Conservation (phyloP, 2,113 vertebrate genomes). For the Urocitellus parryii region DNA sequence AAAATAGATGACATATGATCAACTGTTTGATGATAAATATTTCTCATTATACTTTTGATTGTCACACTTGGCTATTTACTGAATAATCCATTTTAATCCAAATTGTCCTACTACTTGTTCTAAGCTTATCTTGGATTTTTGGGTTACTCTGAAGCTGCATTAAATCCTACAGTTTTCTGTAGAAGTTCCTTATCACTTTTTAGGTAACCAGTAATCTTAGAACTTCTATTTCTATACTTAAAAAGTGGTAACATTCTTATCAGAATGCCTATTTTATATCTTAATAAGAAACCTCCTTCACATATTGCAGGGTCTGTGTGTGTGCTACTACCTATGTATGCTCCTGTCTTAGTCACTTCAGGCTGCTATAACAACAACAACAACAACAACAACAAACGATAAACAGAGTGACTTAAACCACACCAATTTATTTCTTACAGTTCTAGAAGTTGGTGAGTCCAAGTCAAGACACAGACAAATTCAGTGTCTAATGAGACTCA, state of each 20-base stretch:
- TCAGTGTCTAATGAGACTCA: not conserved
- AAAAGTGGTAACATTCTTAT: not conserved
- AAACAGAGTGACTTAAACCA: not conserved
- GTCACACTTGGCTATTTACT: not conserved
- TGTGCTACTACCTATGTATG: not conserved
- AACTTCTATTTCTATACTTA: not conserved
- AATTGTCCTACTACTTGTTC: not conserved
- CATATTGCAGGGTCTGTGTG: not conserved
- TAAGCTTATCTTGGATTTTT: not conserved
- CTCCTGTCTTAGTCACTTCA: not conserved
- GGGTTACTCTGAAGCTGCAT: not conserved
- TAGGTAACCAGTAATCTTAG: not conserved
- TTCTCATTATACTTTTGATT: slow-evolving; percentile 23
- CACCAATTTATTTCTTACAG: not conserved
- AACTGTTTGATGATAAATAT: slow-evolving; percentile 11
- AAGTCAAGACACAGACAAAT: not conserved
- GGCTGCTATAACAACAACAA: not conserved
- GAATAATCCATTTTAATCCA: not conserved
- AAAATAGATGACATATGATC: slow-evolving; percentile 28
- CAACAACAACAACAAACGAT: not conserved
- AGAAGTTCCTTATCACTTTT: not conserved
- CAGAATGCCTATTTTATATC: not conserved
- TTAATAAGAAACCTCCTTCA: not conserved
- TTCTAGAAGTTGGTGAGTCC: not conserved
- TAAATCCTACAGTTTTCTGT: not conserved